Conservation (phyloP, 2,797 vertebrate genomes). For the Helicolenus hilgendorfi region DNA sequence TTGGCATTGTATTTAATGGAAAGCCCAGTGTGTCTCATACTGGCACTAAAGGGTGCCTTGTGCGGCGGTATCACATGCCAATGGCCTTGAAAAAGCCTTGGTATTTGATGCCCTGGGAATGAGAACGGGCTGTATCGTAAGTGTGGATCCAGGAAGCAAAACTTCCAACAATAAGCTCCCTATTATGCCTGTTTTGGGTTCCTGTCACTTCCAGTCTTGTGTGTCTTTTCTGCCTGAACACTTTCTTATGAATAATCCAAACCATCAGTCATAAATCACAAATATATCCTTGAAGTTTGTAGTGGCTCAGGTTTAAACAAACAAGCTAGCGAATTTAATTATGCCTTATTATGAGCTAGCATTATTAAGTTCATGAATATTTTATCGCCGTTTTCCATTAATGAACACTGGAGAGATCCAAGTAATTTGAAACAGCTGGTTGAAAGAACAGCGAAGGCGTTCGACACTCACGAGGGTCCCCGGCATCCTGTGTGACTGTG, state of each 20-base stretch:
- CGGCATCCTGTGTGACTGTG: conserved; percentile 24
- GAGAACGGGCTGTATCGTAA: too few species aligned
- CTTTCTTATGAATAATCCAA: conserved; percentile 30
- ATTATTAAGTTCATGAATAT: conserved; percentile 75
- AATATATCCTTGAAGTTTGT: not conserved
- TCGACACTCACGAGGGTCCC: conserved; percentile 42
- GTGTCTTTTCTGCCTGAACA: not conserved
- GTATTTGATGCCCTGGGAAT: too few species aligned
- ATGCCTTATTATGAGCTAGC: conserved; percentile 40
- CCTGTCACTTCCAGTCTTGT: not conserved
- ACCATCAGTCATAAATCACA: conserved; percentile 1
- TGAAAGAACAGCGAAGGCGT: conserved; percentile 33
- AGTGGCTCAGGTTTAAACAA: conserved; percentile 34
- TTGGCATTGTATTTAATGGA: too few species aligned
- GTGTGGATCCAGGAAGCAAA: not conserved
- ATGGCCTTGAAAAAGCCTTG: too few species aligned
- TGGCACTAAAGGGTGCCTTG: too few species aligned
- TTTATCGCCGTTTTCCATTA: conserved; percentile 56
- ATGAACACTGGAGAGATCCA: conserved; percentile 30
- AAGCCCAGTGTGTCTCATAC: too few species aligned
- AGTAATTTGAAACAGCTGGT: conserved; percentile 69
- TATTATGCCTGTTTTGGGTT: not conserved
- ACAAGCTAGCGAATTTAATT: conserved; percentile 59
- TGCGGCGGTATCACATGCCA: too few species aligned
- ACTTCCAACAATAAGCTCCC: not conserved